Evolutionary conservation across 2,797 vertebrate genomes (phyloP).

Genomic region (Spinibarbus caldwelli): DNA sequence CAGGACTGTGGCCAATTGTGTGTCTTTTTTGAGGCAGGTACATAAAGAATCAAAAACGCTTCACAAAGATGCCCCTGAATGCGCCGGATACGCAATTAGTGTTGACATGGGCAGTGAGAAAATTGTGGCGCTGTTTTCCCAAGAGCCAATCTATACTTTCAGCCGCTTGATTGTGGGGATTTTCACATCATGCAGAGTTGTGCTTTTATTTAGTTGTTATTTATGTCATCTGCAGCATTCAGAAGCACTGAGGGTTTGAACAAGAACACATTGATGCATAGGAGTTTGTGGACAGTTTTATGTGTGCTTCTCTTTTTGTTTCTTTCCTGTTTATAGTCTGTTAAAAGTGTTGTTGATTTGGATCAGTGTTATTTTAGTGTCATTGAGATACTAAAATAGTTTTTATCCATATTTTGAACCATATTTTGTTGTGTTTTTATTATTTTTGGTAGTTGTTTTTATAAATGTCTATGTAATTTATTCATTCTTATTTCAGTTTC

Average conservation of each 20-base stretch:
- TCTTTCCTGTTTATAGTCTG: background rate
- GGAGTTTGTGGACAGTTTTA: background rate
- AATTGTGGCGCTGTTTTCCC: conserved; percentile 2
- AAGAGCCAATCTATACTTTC: background rate
- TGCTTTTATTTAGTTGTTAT: background rate
- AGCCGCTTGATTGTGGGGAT: background rate
- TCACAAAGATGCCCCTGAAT: background rate
- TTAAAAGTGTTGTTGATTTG: background rate
- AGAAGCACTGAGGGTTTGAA: background rate
- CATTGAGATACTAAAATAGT: background rate
- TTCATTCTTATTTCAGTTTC: background rate
- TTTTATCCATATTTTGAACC: background rate
- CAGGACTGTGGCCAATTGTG: background rate
- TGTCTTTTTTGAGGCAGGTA: background rate
- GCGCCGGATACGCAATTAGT: background rate
- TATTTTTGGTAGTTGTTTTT: background rate
- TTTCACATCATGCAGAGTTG: conserved; percentile 23
- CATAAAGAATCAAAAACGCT: background rate
- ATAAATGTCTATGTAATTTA: background rate
- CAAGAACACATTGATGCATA: background rate
- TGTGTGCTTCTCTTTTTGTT: too few relatives aligned
- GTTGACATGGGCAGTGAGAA: background rate
- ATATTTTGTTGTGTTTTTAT: background rate
- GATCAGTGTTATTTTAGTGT: background rate
- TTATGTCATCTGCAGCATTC: background rate